Evolutionary conservation across 2,797 vertebrate species (phyloP), one percentile per base, ranked within the genome.

Genomic region (Antennarius maculatus): DNA sequence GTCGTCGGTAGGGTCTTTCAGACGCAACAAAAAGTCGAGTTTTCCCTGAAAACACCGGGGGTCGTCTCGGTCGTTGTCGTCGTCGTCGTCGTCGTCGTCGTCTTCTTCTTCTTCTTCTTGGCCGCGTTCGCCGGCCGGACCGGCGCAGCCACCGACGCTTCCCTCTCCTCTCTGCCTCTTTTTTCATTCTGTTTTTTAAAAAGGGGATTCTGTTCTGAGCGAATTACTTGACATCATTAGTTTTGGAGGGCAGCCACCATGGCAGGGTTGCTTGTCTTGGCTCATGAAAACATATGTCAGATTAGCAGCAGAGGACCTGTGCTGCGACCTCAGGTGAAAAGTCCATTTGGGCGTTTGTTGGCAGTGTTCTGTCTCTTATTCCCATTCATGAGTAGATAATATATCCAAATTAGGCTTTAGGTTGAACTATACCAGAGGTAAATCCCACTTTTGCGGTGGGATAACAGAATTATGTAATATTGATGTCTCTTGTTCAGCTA

Each of bases 191-290:
- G 84, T 79, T 91, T 91, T 83, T 8, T 34, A 8, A 88, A 90
- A 90, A 77, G 34, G 81, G 81, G 86, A 89, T 90, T 93, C 87
- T 90, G 88, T 90, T 85, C 53, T n/a, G 89, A 82, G 89, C 88
- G 90, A 92, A 92, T 92, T 92, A 93, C 90, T 94, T 94, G 92
- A 92, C 92, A 94, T 93, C 90, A 91, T 93, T 93, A 89, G 92
- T 91, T 93, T 90, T 93, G 90, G 90, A 92, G 89, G 89, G 88
- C 76, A 62, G 91, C 91, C 91, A 93, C 89, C 86, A 86, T 91
- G 89, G 87, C 89, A 80, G 86, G 82, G 86, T 87, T 85, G 85
- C 88, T 92, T 92, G 91, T 92, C 86, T 89, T 90, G 91, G 88
- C 86, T 90, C 88, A 91, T 82, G 90, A 91, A 92, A 93, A 92